Conservation (phyloP, 1,140 invertebrate species). For the Hylaeus anthracinus region DNA sequence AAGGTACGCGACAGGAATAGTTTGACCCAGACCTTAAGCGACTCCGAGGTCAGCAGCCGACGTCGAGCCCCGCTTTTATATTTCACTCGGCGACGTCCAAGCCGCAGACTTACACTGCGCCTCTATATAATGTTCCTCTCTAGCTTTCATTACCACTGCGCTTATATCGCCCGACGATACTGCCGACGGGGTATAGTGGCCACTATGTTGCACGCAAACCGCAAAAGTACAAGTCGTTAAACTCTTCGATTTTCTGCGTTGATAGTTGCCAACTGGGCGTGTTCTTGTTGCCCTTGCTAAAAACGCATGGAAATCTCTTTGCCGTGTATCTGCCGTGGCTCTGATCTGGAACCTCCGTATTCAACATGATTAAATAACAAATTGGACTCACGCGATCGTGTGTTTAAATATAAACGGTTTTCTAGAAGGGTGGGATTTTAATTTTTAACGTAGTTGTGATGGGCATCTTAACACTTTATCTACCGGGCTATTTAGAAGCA, state of each 20-base stretch:
- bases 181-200: conserved; percentile 2
- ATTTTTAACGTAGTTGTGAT: too few species aligned
- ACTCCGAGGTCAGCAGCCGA: conserved; percentile 63
- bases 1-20: conserved; percentile 69
- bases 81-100: conserved; percentile 50
- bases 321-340: too few species aligned
- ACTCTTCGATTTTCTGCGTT: background rate
- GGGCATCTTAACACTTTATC: too few species aligned
- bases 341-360: too few species aligned
- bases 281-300: too few species aligned
- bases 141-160: conserved; percentile 42
- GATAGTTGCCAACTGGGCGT: background rate
- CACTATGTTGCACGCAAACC: conserved; percentile 36
- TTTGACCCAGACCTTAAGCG: conserved; percentile 72
- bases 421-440: too few species aligned
- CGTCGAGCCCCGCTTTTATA: conserved; percentile 56
- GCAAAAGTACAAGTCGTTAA: conserved; percentile 6
- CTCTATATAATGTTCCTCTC: conserved; percentile 27
- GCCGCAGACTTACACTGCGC: conserved; percentile 26
- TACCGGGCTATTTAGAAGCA: too few species aligned
- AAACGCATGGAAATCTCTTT: background rate
- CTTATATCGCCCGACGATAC: conserved; percentile 1
- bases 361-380: too few species aligned
- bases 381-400: too few species aligned
- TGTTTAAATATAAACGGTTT: too few species aligned